Conservation (phyloP, 2,888 invertebrate genomes). For the Azorinus chamasolen region DNA sequence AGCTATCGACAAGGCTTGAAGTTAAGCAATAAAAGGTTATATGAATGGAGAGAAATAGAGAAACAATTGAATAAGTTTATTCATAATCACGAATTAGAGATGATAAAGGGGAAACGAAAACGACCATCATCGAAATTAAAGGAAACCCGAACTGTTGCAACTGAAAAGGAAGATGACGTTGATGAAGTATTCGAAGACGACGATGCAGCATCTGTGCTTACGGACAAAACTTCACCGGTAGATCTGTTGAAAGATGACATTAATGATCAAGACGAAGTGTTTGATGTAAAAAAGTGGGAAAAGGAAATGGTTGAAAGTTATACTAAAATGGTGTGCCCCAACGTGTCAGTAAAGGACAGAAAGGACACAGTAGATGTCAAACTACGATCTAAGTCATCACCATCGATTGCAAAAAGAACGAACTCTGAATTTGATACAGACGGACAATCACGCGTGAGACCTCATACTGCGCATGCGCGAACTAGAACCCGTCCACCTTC, state of each 20-base stretch:
- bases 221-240: slow-evolving; percentile 26
- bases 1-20: slow-evolving; percentile 61
- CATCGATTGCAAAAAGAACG: slow-evolving; percentile 25
- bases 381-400: slow-evolving; percentile 50
- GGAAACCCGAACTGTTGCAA: neutral
- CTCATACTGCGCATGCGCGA: slow-evolving; percentile 62
- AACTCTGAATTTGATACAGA: slow-evolving; percentile 5
- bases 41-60: slow-evolving; percentile 68
- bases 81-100: slow-evolving; percentile 42
- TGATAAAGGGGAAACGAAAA: slow-evolving; percentile 41
- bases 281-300: slow-evolving; percentile 64
- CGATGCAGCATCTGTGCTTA: slow-evolving; percentile 31
- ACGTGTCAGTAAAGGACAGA: slow-evolving; percentile 4
- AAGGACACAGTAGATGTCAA: slow-evolving; percentile 14
- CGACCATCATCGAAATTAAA: slow-evolving; percentile 1
- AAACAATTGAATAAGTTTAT: slow-evolving; percentile 65
- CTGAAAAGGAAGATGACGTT: slow-evolving; percentile 23
- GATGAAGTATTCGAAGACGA: slow-evolving; percentile 53
- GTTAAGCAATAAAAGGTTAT: slow-evolving; percentile 67
- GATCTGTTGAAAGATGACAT: slow-evolving; percentile 44
- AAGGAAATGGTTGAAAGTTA: slow-evolving; percentile 62
- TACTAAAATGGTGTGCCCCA: slow-evolving; percentile 54
- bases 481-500: slow-evolving; percentile 12
- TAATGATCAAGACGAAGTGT: slow-evolving; percentile 32
- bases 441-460: slow-evolving; percentile 27